A percentile compares a stretch with the other conserved stretches of the same genome.
These are phyloP conservation scores for Crotalus viridis DNA, from an alignment of 2,113 vertebrate genomes.

Conservation along the genomic window DNA sequence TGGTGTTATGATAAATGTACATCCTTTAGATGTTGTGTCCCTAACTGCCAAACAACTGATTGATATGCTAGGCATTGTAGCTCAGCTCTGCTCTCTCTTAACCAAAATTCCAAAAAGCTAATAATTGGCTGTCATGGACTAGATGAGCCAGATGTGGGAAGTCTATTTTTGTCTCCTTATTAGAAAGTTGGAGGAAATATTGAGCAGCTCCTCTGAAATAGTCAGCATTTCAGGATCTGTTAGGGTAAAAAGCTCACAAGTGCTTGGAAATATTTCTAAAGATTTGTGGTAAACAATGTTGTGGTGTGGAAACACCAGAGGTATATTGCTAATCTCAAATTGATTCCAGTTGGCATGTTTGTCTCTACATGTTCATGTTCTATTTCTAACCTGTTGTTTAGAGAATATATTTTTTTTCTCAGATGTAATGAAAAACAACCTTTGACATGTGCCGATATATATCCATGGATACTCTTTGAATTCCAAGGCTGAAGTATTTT, in stretches of 20 bases:
- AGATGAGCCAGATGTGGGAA: neutral
- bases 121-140: neutral
- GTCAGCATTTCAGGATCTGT: neutral
- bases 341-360: neutral
- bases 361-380: neutral
- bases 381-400: neutral
- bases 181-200: neutral
- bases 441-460: neutral
- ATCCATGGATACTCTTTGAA: neutral
- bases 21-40: neutral
- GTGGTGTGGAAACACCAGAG: neutral
- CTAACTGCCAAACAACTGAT: neutral
- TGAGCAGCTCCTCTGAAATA: neutral
- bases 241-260: neutral
- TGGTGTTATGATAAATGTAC: neutral
- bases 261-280: neutral
- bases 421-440: neutral
- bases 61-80: neutral
- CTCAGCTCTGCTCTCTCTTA: neutral
- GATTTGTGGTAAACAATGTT: neutral
- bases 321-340: neutral
- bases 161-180: neutral
- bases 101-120: neutral
- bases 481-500: neutral
- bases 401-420: neutral